Evolutionary conservation across 2,113 vertebrate genomes (phyloP), one percentile per base, ranked within the genome.

Genomic region (Chionodraco myersi): DNA sequence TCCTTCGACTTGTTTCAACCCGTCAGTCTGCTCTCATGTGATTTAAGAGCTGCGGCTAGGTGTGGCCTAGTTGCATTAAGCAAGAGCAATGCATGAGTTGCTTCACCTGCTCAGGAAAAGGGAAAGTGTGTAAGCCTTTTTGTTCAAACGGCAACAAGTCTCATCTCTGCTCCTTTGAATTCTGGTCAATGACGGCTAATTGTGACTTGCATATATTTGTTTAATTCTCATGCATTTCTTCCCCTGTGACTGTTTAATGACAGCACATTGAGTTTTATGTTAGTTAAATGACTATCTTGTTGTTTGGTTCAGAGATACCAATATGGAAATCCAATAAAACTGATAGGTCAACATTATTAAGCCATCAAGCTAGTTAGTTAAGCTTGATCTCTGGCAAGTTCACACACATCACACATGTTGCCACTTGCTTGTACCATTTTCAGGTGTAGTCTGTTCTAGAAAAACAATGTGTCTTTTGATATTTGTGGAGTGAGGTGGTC

Each of bases 1-100:
- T 62, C 13, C 51, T 13, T 57, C 41, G 36, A 54, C 59, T 14
- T 80, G 64, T 21, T 56, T 56, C 10, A 30, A 56, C 71, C 18
- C 10, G 62, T 47, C 61, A 52, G 6, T 57, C 16, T 16, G 3
- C 8, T 16, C 6, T 12, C 21, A 12, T 47, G 11, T 16, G 16
- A 45, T 45, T 53, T 59, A 5, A 10, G 12, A 57, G 51, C 16
- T 23, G 15, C 36, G 45, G 11, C 12, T 10, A 52, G 54, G 60
- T 41, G 63, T 48, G 48, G 57, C 57, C 30, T 7, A 0, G 30
- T 0, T 45, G 10, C 34, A 12, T 15, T 21, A 6, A 52, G 18
- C 3, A 26, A 65, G 26, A 52, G 30, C 47, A 3, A 14, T 26
- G 21, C 2, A 2, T 5, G 11, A 53, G 34, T 18, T 44, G 16